Evolutionary conservation across 1,140 invertebrate species (phyloP).

Genomic region (Battus philenor): DNA sequence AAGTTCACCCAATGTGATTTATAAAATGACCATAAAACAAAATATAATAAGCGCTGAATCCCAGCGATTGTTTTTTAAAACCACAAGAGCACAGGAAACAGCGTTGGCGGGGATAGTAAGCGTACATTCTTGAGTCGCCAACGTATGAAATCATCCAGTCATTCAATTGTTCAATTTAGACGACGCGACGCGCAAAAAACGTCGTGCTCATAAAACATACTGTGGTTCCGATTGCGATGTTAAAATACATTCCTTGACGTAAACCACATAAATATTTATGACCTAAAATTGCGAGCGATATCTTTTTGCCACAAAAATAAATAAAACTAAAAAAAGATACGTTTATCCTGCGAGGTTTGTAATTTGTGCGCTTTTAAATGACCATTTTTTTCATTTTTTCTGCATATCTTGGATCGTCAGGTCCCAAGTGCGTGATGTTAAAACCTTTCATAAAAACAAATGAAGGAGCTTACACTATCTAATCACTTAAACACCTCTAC

Average conservation of each 20-base stretch:
- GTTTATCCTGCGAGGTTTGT: too few species aligned
- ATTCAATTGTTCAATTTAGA: slow-evolving; percentile 19
- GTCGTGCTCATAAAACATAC: neutral
- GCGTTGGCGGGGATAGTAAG: slow-evolving; percentile 4
- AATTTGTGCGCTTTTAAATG: too few species aligned
- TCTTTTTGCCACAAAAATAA: too few species aligned
- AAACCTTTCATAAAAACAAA: neutral
- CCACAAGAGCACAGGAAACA: neutral
- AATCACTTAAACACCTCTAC: slow-evolving; percentile 4
- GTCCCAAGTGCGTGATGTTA: neutral
- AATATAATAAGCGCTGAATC: neutral
- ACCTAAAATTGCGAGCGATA: neutral
- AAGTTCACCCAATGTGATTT: too few species aligned
- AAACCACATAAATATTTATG: slow-evolving; percentile 1
- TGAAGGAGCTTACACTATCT: slow-evolving; percentile 1
- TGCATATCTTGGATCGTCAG: too few species aligned
- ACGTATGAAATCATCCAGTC: slow-evolving; percentile 10
- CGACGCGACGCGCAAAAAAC: slow-evolving; percentile 6
- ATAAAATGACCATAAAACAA: too few species aligned
- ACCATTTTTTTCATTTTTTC: too few species aligned
- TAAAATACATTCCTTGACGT: slow-evolving; percentile 2
- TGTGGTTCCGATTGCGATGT: slow-evolving; percentile 12
- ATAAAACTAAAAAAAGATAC: too few species aligned
- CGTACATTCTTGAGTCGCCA: slow-evolving; percentile 7
- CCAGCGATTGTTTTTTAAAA: neutral